Conservation (phyloP, 2,888 invertebrate species). For the Seira ritae region DNA sequence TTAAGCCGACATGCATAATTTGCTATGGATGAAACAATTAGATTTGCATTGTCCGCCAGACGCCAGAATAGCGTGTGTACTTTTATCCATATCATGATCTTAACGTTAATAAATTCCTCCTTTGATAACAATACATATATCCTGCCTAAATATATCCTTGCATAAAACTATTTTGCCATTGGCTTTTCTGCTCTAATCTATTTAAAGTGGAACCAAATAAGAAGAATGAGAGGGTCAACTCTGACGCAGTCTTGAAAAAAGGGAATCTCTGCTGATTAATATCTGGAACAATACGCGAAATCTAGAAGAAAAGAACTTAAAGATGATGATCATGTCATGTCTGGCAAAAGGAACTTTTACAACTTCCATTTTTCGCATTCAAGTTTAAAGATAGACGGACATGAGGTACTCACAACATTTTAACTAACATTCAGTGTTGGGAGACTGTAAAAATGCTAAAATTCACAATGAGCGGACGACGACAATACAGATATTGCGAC, state of each 20-base stretch:
- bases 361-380: too few species aligned
- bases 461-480: too few species aligned
- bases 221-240: constrained; percentile 58
- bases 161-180: constrained; percentile 54
- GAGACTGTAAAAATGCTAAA: too few species aligned
- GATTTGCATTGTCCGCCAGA: too few species aligned
- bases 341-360: too few species aligned
- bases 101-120: background rate
- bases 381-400: too few species aligned
- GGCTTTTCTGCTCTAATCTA: constrained; percentile 47
- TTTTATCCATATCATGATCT: constrained; percentile 16
- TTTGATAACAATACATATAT: background rate
- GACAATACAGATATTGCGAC: too few species aligned
- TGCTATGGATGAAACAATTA: constrained; percentile 4
- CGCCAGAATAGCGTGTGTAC: background rate
- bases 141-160: constrained; percentile 32
- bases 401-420: too few species aligned
- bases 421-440: too few species aligned
- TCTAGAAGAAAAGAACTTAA: too few species aligned
- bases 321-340: background rate
- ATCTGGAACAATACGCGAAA: background rate
- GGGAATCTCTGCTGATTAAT: background rate
- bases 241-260: constrained; percentile 37
- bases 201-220: constrained; percentile 49
- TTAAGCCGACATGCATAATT: background rate